Base-by-base conservation (phyloP, 2,113 vertebrate genomes). In the Ochotona princeps region DNA sequence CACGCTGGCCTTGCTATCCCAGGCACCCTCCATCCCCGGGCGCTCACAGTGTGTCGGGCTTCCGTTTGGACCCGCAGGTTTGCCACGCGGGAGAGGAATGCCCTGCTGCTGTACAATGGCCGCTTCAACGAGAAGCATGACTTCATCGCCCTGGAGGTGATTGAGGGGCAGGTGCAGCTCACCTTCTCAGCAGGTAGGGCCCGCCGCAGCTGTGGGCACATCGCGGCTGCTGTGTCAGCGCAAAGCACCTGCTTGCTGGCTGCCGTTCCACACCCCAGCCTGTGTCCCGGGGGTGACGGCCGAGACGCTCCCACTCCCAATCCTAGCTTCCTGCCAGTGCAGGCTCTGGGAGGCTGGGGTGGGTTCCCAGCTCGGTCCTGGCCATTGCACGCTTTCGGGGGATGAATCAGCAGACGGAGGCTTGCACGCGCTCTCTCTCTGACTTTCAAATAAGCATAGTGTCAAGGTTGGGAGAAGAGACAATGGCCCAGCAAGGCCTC, bases 51-150 rank as follows among this genome's bases (percentile, higher is more conserved):
- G 35, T 84, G 85, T 54, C 8, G 0, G 1, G 21, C 63, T 5
- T 13, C 82, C 3, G 3, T 44, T 81, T 8, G 73, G 28, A 9
- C 7, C 81, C 95, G 4, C 97, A 99, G 99, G 98, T 99, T 99
- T 93, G 99, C 99, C 44, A 99, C 99, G 11, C 98, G 97, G 84
- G 99, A 99, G 92, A 98, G 98, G 96, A 98, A 99, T 0, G 99
- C 99, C 23, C 98, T 99, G 81, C 98, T 99, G 4, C 99, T 99
- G 28, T 99, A 99, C 97, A 99, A 99, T 0, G 99, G 99, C 69
- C 98, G 99, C 89, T 99, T 99, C 98, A 99, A 99, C 0, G 99
- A 99, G 96, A 99, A 99, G 89, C 99, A 99, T 0, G 99, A 99
- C 97, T 99, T 99, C 96, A 98, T 99, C 32, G 99, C 99, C 10